These are phyloP conservation scores for Plemyria rubiginata DNA, from an alignment of 2,888 invertebrate species.

Conservation along the genomic window DNA sequence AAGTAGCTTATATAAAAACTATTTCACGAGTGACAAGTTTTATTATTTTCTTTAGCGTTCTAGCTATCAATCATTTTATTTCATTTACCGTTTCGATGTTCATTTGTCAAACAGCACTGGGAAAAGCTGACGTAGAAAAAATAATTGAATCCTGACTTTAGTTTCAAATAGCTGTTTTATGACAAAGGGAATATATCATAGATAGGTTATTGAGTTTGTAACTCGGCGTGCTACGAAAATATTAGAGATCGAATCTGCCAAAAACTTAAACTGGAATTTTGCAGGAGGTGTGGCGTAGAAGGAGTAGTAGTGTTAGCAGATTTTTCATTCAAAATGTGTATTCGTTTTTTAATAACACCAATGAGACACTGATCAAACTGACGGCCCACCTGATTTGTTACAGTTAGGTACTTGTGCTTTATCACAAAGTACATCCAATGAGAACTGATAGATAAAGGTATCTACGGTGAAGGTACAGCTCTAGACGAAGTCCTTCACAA, in stretches of 20 bases:
- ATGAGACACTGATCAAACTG: too few species aligned
- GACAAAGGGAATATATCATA: conserved; percentile 44
- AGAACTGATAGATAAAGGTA: too few species aligned
- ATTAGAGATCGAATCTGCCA: conserved; percentile 50
- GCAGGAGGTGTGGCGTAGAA: conserved; percentile 28
- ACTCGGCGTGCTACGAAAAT: conserved; percentile 40
- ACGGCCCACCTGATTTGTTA: too few species aligned
- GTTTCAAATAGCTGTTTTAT: conserved; percentile 44
- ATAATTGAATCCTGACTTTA: conserved; percentile 42
- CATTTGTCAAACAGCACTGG: conserved; percentile 20
- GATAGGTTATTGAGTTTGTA: conserved; percentile 44
- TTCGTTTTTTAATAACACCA: too few species aligned
- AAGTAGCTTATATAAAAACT: not conserved
- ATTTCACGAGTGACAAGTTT: not conserved
- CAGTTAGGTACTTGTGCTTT: too few species aligned
- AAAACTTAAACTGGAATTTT: conserved; percentile 53
- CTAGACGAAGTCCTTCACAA: too few species aligned
- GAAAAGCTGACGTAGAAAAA: conserved; percentile 38
- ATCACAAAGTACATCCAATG: too few species aligned
- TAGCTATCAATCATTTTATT: conserved; percentile 16
- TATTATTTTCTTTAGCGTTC: conserved; percentile 9
- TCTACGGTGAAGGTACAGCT: too few species aligned
- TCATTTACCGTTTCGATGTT: conserved; percentile 17
- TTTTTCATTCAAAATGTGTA: not conserved
- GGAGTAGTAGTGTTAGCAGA: conserved; percentile 4